Percentiles rank a stretch among this genome's conserved stretches.
phyloP scores from a whole-genome alignment of 2,113 vertebrate genomes.

The Oncorhynchus mykiss region DNA sequence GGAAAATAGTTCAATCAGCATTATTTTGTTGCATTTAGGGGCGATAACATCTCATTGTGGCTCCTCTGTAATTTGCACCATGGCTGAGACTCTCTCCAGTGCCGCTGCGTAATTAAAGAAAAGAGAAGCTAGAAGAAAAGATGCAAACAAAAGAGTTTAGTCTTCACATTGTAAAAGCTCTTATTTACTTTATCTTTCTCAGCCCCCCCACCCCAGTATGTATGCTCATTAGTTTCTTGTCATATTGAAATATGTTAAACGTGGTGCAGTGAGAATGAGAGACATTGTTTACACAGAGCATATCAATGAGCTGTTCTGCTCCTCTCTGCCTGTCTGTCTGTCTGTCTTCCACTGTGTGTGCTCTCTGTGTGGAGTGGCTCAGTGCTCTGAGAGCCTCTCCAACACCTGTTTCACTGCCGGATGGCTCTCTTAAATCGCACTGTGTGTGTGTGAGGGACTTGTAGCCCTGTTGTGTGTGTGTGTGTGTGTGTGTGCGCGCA shows the following conservation, averaged over 20 bases:
- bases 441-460: too few relatives aligned
- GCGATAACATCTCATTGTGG: too few relatives aligned
- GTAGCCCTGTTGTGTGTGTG: neutral
- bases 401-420: neutral
- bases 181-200: neutral
- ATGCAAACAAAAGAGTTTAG: neutral
- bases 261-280: conserved; percentile 27
- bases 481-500: conserved; percentile 12
- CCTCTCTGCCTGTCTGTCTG: neutral
- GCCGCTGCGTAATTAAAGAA: too few relatives aligned
- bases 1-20: too few relatives aligned
- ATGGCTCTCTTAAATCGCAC: too few relatives aligned
- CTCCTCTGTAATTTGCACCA: too few relatives aligned
- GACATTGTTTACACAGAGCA: conserved; percentile 18
- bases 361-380: neutral
- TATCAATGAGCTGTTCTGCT: conserved; percentile 24
- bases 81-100: neutral
- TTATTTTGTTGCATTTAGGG: too few relatives aligned
- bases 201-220: neutral
- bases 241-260: conserved; percentile 34
- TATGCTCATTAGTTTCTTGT: conserved; percentile 47
- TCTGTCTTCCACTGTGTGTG: neutral
- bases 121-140: neutral
- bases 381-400: neutral
- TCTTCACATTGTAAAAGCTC: neutral